Percentiles rank a stretch among this genome's conserved stretches.
Conservation (phyloP, 2,113 vertebrate genomes). For the Microtus ochrogaster region DNA sequence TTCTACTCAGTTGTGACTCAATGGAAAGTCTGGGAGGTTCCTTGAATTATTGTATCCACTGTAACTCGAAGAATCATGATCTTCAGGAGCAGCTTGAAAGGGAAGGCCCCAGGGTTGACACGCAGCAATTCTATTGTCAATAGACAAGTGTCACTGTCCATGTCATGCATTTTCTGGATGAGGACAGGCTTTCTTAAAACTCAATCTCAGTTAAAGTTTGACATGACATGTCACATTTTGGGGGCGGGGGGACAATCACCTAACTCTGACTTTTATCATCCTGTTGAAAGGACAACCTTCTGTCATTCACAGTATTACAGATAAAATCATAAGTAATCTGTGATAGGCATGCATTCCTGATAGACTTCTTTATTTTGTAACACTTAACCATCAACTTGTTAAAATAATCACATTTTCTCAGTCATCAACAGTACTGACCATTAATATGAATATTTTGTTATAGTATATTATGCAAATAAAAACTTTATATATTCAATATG, state of each 20-base stretch:
- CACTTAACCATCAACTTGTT: background rate
- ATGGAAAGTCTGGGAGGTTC: background rate
- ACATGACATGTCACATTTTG: background rate
- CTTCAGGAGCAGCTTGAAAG: background rate
- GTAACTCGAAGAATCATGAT: background rate
- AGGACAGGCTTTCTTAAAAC: background rate
- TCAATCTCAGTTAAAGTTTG: background rate
- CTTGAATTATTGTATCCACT: background rate
- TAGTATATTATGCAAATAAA: background rate
- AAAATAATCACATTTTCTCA: background rate
- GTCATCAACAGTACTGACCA: background rate
- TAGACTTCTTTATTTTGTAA: background rate
- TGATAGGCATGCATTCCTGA: background rate
- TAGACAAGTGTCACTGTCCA: background rate
- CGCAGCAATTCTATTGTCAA: no score
- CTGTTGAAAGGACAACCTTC: background rate
- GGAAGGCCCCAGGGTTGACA: background rate
- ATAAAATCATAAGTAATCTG: background rate
- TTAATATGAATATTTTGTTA: background rate
- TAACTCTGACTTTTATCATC: background rate
- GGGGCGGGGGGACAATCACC: fast-evolving
- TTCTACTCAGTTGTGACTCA: no score
- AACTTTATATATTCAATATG: background rate
- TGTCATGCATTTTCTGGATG: background rate
- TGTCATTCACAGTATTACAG: background rate